Evolutionary conservation across 2,797 vertebrate genomes (phyloP).

Genomic region (Pelochelys cantorii): DNA sequence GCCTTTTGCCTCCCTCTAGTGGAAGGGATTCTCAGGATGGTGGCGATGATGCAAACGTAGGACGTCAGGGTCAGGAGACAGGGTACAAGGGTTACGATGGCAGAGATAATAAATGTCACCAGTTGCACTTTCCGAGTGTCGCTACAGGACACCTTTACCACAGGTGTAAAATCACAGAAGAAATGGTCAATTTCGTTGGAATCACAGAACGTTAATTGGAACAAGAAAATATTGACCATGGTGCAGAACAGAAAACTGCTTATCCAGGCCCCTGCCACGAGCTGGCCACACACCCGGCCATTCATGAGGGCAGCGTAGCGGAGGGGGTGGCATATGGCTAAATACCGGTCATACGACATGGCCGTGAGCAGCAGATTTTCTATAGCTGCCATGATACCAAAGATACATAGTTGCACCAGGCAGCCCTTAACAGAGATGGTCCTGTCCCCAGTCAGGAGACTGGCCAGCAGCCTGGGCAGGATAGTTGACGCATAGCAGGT

Average conservation of each 20-base stretch:
- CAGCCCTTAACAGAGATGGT: neutral
- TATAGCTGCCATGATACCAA: neutral
- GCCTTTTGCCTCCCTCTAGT: too few relatives aligned
- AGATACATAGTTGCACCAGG: neutral
- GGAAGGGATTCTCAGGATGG: too few relatives aligned
- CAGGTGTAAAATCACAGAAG: neutral
- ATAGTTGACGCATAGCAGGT: neutral
- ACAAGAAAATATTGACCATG: too few relatives aligned
- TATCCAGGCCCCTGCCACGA: neutral
- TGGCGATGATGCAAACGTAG: too few relatives aligned
- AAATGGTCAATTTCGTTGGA: neutral
- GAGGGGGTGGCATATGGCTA: neutral
- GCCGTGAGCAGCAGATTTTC: neutral
- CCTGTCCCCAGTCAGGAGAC: neutral
- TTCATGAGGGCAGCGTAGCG: neutral
- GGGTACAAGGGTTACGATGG: too few relatives aligned
- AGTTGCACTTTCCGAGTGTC: neutral
- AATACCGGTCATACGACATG: neutral
- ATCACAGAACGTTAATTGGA: neutral
- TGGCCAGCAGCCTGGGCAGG: neutral
- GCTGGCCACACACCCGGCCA: neutral
- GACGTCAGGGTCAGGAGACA: too few relatives aligned
- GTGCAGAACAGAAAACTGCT: neutral
- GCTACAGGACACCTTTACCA: neutral
- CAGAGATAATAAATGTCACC: too few relatives aligned